Base-by-base conservation (phyloP, 1,140 invertebrate genomes). In the Drosophila mayri region DNA sequence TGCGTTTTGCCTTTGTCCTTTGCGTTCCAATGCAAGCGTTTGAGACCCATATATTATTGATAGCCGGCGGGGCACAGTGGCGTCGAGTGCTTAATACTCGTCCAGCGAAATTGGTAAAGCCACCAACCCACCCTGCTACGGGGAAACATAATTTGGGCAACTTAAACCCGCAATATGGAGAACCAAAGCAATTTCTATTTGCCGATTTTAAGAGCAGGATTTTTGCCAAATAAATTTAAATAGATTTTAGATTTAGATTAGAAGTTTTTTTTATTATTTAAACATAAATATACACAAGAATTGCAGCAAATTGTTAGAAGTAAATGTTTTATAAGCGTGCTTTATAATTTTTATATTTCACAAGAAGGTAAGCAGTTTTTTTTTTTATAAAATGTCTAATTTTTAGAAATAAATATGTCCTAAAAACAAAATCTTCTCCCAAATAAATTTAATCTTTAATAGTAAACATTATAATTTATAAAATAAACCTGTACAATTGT, bases 21-120 rank as follows among this genome's bases (percentile, higher is more conserved):
- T 79, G 61, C 67, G 46, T 12, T 41, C 41, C 46, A 68, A 62
- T 73, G 63, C 74, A 63, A 83, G 49, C 75, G 54, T 58, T 82
- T 79, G 38, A 47, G 61, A 35, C 75, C 82, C 63, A 68, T 83
- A 70, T 82, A 58, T 83, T 79, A 82, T 83, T 82, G 75, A 79
- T 75, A 58, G 68, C 25, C 35, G 25, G 28, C 41, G 74, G 61
- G 78, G 66, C 76, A 63, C 37, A 55, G 54, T 47, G 70, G 54
- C n/a, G 16, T 61, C 38, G 54, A 41, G 40, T 52, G 30, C 11
- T 43, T 14, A 52, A 44, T 50, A 22, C 57, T 30, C 16, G 35
- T 38, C 16, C 67, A 46, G 18, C 12, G 6, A 38, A 38, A 35
- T 30, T 32, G 32, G n/a, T 10, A 55, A 55, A 25, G 1, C 28